Percentiles rank a stretch among this genome's conserved stretches.
Conservation (phyloP, 1,140 invertebrate species). For the Diorhabda elongata region DNA sequence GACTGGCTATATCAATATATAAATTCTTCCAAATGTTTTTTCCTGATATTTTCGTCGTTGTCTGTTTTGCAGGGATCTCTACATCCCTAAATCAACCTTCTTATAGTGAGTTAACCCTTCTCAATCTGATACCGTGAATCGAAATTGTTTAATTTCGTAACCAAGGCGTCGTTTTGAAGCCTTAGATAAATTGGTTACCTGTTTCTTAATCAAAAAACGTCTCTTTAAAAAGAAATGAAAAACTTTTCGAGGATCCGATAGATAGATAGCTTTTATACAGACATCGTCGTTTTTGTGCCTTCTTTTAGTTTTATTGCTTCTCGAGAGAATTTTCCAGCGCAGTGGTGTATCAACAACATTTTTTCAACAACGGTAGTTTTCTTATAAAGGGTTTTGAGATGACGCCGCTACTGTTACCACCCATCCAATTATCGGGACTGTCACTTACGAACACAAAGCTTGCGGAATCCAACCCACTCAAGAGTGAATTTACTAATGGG, state of each 20-base stretch:
- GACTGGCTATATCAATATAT: too few species aligned
- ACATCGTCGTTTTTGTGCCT: slow-evolving; percentile 1
- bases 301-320: slow-evolving; percentile 9
- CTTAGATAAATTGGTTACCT: neutral
- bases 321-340: neutral
- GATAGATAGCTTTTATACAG: slow-evolving; percentile 8
- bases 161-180: too few species aligned
- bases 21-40: too few species aligned
- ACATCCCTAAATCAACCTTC: too few species aligned
- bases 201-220: neutral
- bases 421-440: slow-evolving; percentile 21
- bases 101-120: too few species aligned
- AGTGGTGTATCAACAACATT: neutral
- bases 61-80: too few species aligned
- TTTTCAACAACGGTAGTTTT: too few species aligned
- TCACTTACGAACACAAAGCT: slow-evolving; percentile 20
- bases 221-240: neutral
- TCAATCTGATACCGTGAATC: too few species aligned
- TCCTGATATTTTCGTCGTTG: too few species aligned
- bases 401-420: slow-evolving; percentile 8
- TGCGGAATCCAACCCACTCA: slow-evolving; percentile 18
- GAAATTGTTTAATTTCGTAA: too few species aligned
- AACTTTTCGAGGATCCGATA: neutral
- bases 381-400: neutral
- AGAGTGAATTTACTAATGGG: slow-evolving; percentile 21